These are phyloP conservation scores for Stegophylla sp. DNA, from an alignment of 2,888 invertebrate genomes.

Conservation along the genomic window DNA sequence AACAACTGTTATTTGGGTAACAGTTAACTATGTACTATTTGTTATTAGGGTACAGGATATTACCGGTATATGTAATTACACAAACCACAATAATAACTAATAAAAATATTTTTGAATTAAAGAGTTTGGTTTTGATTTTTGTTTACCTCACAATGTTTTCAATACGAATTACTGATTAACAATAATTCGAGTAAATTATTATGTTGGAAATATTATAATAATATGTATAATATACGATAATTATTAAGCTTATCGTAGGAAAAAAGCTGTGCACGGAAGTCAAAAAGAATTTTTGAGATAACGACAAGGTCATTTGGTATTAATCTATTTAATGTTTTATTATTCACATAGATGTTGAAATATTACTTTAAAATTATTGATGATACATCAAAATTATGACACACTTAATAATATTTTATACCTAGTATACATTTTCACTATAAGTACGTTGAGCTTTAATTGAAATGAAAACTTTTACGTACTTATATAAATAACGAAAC, in stretches of 20 bases:
- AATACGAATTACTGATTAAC: not conserved
- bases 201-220: not conserved
- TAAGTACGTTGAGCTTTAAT: not conserved
- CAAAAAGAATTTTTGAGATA: constrained; percentile 29
- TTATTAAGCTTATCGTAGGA: not conserved
- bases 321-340: not conserved
- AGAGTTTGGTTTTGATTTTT: too few species aligned
- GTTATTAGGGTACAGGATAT: too few species aligned
- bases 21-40: too few species aligned
- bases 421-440: not conserved
- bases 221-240: not conserved
- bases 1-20: too few species aligned
- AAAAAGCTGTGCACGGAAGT: constrained; percentile 10
- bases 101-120: too few species aligned
- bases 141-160: too few species aligned
- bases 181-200: not conserved
- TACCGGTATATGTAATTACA: too few species aligned
- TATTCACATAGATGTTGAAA: not conserved
- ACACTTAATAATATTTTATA: not conserved
- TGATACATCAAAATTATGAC: constrained; percentile 33
- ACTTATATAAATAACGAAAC: too few species aligned
- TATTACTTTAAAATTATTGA: constrained; percentile 10
- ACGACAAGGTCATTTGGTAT: constrained; percentile 40
- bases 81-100: too few species aligned
- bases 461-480: not conserved